Evolutionary conservation across 2,888 invertebrate species (phyloP), one percentile per base, ranked within the genome.

Genomic region (Oscheius sp.): DNA sequence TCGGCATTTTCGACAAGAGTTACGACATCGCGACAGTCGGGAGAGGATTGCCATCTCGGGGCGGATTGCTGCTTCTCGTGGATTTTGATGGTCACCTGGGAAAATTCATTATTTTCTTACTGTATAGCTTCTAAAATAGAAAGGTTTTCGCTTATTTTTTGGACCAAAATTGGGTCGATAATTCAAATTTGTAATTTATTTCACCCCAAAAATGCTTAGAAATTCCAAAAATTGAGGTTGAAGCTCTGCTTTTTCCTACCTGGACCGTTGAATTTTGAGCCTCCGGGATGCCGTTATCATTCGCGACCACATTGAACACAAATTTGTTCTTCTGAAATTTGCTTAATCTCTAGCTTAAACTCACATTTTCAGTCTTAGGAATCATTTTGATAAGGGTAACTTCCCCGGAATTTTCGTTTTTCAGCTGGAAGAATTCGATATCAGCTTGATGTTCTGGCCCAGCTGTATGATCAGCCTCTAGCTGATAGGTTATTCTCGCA

Each of bases 201-300:
- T n/a, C n/a, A n/a, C n/a, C n/a, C n/a, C n/a, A n/a, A n/a, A n/a
- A n/a, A n/a, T n/a, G n/a, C n/a, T n/a, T n/a, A n/a, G n/a, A n/a
- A n/a, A n/a, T n/a, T n/a, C n/a, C 15, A 39, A 39, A 39, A 15
- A 39, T 39, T 12, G n/a, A n/a, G n/a, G n/a, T n/a, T n/a, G n/a
- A n/a, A n/a, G n/a, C n/a, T n/a, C n/a, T n/a, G n/a, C 8, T 37
- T 42, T 50, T 12, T 29, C 17, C 91, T 73, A 96, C 90, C 86
- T 92, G 92, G 73, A 93, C 93, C 64, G 91, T 90, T 75, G 91
- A 91, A 83, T 90, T 90, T 82, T 91, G 91, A 8, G 91, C 89
- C 12, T 89, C 79, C 0, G 83, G 89, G 23, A 88, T 88, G 0
- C 93, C 93, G 87, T 91, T 91, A 88, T 94, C 94, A 78, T 90